Evolutionary conservation across 2,888 invertebrate species (phyloP).

Genomic region (Baronia brevicornis): DNA sequence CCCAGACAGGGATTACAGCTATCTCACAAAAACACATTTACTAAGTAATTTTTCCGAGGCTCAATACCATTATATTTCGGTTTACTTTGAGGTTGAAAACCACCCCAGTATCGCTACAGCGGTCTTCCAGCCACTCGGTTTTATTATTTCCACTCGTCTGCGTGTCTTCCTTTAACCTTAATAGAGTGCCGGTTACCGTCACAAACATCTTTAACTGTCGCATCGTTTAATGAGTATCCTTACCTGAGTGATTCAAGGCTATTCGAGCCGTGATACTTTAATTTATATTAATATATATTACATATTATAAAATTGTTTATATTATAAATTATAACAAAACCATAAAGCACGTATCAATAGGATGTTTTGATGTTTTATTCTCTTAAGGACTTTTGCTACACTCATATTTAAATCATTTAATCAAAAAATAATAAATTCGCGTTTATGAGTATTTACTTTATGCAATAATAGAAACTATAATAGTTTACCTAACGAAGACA

Average conservation of each 20-base stretch:
- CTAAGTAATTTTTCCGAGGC: neutral
- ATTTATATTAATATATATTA: neutral
- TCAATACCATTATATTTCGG: slow-evolving; percentile 4
- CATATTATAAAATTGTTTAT: too few species aligned
- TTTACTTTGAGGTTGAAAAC: slow-evolving; percentile 8
- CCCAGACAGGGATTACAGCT: neutral
- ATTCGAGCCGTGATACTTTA: slow-evolving; percentile 6
- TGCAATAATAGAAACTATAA: too few species aligned
- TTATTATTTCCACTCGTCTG: slow-evolving; percentile 45
- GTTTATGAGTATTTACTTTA: too few species aligned
- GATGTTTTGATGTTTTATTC: too few species aligned
- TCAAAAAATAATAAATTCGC: too few species aligned
- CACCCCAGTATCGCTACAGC: slow-evolving; percentile 2
- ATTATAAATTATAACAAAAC: too few species aligned
- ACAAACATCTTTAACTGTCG: slow-evolving; percentile 37
- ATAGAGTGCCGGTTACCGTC: slow-evolving; percentile 37
- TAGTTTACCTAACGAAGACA: too few species aligned
- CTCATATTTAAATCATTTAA: too few species aligned
- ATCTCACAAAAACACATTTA: neutral
- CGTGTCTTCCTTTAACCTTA: slow-evolving; percentile 35
- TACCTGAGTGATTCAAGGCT: slow-evolving; percentile 14
- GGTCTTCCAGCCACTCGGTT: slow-evolving; percentile 29
- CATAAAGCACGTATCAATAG: too few species aligned
- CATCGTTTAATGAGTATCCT: slow-evolving; percentile 26
- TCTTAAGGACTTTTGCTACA: too few species aligned